Evolutionary conservation across 2,888 invertebrate genomes (phyloP).

Genomic region (Leptodirus hochenwartii): DNA sequence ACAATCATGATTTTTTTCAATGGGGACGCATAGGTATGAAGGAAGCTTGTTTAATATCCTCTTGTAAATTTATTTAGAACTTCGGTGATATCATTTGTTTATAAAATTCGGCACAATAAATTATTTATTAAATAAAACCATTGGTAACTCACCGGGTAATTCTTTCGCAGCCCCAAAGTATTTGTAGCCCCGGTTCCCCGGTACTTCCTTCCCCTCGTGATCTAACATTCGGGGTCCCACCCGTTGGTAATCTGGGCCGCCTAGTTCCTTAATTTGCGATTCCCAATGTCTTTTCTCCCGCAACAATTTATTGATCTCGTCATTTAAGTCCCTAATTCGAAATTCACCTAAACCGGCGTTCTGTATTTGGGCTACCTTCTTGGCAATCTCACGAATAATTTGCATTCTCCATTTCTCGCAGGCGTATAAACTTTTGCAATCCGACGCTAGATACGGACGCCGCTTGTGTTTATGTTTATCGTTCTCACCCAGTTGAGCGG

Average conservation of each 20-base stretch:
- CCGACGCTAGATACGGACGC: constrained; percentile 85
- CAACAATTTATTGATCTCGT: constrained; percentile 96
- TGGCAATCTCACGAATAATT: constrained; percentile 91
- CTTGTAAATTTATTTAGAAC: too few species aligned
- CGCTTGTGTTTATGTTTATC: constrained; percentile 70
- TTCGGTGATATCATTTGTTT: too few species aligned
- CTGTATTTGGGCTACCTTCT: constrained; percentile 98
- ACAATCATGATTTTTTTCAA: too few species aligned
- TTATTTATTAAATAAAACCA: too few species aligned
- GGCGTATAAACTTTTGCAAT: constrained; percentile 79
- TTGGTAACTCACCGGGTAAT: constrained; percentile 59
- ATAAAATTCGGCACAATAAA: too few species aligned
- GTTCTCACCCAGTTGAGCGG: constrained; percentile 84
- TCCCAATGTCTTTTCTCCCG: constrained; percentile 98
- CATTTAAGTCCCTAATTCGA: constrained; percentile 91
- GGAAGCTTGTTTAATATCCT: too few species aligned
- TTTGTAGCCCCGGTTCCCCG: constrained; percentile 95
- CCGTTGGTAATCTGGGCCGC: constrained; percentile 85
- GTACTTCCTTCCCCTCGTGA: constrained; percentile 89
- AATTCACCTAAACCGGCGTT: constrained; percentile 99
- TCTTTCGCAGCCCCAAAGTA: constrained; percentile 98
- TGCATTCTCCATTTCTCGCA: constrained; percentile 95
- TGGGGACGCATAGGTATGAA: too few species aligned
- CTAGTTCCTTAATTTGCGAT: constrained; percentile 82
- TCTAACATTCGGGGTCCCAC: constrained; percentile 88